These are phyloP conservation scores for Dusona sp. DNA, from an alignment of 2,888 invertebrate genomes.

Conservation along the genomic window DNA sequence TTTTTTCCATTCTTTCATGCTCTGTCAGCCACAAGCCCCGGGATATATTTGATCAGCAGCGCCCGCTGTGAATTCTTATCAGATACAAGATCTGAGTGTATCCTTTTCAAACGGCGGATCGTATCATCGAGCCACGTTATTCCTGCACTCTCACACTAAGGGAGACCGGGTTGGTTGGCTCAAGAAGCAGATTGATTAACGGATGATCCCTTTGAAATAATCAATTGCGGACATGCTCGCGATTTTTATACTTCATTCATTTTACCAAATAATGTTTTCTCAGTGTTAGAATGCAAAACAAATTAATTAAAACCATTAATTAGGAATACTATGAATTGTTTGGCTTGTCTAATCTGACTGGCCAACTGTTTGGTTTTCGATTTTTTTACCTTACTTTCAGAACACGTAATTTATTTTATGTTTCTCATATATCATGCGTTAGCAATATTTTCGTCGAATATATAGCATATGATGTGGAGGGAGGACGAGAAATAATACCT, in stretches of 20 bases:
- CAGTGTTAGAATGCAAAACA: not conserved
- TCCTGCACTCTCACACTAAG: not conserved
- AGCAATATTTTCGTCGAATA: not conserved
- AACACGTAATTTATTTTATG: not conserved
- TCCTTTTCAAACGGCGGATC: slow-evolving; percentile 11
- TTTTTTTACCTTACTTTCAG: not conserved
- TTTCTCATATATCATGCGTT: not conserved
- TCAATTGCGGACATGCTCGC: not conserved
- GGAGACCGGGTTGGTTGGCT: not conserved
- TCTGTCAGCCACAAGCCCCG: slow-evolving; percentile 6
- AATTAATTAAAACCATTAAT: not conserved
- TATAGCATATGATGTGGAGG: not conserved
- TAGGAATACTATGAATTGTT: not conserved
- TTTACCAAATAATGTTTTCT: not conserved
- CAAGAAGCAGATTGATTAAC: not conserved
- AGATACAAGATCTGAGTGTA: slow-evolving; percentile 5
- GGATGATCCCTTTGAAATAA: not conserved
- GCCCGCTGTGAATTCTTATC: not conserved
- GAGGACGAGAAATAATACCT: slow-evolving; percentile 82
- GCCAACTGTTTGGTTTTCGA: not conserved
- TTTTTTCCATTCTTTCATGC: slow-evolving; percentile 21
- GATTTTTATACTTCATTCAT: not conserved
- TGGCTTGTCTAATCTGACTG: not conserved
- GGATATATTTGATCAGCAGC: slow-evolving; percentile 29
- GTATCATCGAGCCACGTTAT: slow-evolving; percentile 1